Percentiles rank a stretch among this genome's conserved stretches.
These are phyloP conservation scores for Heliconius himera DNA, from an alignment of 1,140 invertebrate genomes.

Conservation along the genomic window DNA sequence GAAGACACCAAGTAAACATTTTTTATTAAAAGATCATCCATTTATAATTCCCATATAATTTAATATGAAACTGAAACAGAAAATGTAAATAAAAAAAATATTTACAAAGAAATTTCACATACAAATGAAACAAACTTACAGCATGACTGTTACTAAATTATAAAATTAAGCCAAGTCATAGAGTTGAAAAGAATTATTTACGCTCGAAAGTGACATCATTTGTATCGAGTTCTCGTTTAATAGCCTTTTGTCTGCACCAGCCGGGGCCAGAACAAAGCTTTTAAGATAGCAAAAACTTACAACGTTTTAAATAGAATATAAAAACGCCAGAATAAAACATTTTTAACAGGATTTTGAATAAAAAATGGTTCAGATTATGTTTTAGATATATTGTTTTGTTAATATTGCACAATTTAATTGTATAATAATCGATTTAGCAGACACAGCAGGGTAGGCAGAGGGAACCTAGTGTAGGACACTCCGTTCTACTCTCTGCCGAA, in stretches of 20 bases:
- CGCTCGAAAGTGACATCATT: slow-evolving; percentile 25
- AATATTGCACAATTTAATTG: background rate
- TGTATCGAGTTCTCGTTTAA: slow-evolving; percentile 23
- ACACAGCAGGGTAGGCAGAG: too few species aligned
- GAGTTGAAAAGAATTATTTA: slow-evolving; percentile 16
- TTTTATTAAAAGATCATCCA: too few species aligned
- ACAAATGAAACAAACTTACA: background rate
- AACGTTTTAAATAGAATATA: background rate
- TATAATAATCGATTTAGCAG: too few species aligned
- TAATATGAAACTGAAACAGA: background rate
- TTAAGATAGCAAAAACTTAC: slow-evolving; percentile 23
- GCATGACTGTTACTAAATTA: slow-evolving; percentile 19
- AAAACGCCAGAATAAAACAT: slow-evolving; percentile 2
- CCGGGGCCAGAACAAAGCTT: slow-evolving; percentile 20
- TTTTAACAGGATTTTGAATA: slow-evolving; percentile 1
- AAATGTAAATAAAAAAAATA: background rate
- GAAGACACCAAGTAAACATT: too few species aligned
- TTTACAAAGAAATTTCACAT: background rate
- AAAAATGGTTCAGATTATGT: background rate
- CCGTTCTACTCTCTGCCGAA: too few species aligned
- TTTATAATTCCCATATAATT: background rate
- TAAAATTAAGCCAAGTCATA: slow-evolving; percentile 22
- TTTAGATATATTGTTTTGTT: background rate
- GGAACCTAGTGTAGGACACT: too few species aligned
- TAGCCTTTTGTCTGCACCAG: slow-evolving; percentile 27